phyloP scores from a whole-genome alignment of 2,113 vertebrate species.

The Seriola aureovittata region DNA sequence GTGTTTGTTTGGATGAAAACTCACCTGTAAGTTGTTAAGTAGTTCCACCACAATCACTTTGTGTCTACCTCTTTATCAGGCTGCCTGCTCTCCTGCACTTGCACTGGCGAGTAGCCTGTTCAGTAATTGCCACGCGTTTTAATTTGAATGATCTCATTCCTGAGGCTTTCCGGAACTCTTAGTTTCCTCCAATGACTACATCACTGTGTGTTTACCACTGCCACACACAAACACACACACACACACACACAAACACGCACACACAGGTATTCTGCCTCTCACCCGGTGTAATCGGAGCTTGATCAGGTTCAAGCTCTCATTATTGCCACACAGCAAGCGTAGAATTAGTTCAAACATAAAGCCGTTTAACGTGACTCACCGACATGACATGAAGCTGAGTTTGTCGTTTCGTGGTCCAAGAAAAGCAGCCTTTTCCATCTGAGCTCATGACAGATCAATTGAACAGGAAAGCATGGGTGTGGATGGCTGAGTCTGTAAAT shows the following conservation, averaged over 20 bases:
- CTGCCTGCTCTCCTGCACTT: constrained; percentile 61
- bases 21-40: constrained; percentile 72
- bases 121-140: constrained; percentile 72
- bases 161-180: constrained; percentile 64
- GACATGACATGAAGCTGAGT: constrained; percentile 32
- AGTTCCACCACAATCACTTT: constrained; percentile 56
- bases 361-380: constrained; percentile 38
- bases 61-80: constrained; percentile 51
- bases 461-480: constrained; percentile 58
- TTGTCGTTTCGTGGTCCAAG: constrained; percentile 43
- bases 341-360: constrained; percentile 21
- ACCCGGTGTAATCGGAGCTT: constrained; percentile 27
- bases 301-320: constrained; percentile 19
- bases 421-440: constrained; percentile 59
- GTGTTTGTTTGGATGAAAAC: constrained; percentile 57
- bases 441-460: constrained; percentile 41
- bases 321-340: constrained; percentile 6
- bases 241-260: constrained; percentile 31
- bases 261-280: constrained; percentile 34
- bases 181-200: constrained; percentile 69
- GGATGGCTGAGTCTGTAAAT: constrained; percentile 43
- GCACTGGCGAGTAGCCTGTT: constrained; percentile 55
- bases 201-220: constrained; percentile 62
- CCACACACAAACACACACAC: constrained; percentile 31
- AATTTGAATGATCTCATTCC: constrained; percentile 78